Conservation (phyloP, 1,140 invertebrate species). For the Rhagoletis pomonella region DNA sequence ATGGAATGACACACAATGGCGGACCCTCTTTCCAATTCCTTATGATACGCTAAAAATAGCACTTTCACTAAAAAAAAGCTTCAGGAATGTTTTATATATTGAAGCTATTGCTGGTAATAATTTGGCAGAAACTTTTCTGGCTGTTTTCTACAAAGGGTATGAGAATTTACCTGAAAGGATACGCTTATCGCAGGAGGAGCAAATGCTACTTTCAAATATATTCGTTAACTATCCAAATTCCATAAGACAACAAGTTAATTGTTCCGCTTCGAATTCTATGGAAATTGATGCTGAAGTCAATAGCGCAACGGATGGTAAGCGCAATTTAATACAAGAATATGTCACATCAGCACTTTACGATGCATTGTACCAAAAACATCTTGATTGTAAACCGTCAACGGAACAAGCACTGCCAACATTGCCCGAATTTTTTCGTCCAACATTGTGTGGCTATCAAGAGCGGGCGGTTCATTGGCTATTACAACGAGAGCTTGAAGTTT, state of each 20-base stretch:
- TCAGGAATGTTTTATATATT: neutral
- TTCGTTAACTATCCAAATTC: neutral
- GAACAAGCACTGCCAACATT: slow-evolving; percentile 34
- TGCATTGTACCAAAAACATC: slow-evolving; percentile 62
- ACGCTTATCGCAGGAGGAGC: neutral
- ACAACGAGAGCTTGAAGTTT: slow-evolving; percentile 73
- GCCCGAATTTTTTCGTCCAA: slow-evolving; percentile 65
- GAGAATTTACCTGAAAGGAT: neutral
- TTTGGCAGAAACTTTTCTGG: neutral
- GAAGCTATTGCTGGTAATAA: neutral
- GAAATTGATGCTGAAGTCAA: neutral
- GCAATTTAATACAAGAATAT: slow-evolving; percentile 59
- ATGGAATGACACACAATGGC: slow-evolving; percentile 8
- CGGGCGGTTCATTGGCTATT: slow-evolving; percentile 84
- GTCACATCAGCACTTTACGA: slow-evolving; percentile 67
- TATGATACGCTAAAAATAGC: neutral
- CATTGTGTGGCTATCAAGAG: slow-evolving; percentile 81
- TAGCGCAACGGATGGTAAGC: neutral
- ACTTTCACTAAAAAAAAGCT: neutral
- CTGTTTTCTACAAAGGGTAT: neutral
- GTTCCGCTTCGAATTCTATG: neutral
- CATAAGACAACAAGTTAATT: neutral
- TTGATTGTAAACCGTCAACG: neutral
- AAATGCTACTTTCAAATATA: neutral
- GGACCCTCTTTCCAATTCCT: neutral